Evolutionary conservation across 2,113 vertebrate species (phyloP).

Genomic region (Taurulus bubalis): DNA sequence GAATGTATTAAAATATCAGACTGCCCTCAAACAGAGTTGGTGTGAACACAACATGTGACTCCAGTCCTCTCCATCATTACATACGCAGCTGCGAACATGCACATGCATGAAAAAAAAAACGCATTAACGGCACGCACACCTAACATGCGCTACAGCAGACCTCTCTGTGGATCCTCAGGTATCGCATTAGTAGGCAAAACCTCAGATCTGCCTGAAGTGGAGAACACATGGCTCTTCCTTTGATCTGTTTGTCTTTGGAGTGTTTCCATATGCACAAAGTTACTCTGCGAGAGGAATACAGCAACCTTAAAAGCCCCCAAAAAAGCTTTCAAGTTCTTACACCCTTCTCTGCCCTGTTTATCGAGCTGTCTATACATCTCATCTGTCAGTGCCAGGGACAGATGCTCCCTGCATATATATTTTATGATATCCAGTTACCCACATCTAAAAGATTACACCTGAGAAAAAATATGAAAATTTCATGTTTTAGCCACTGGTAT

Average conservation of each 20-base stretch:
- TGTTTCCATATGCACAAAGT: constrained; percentile 60
- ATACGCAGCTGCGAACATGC: constrained; percentile 4
- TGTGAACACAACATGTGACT: constrained; percentile 34
- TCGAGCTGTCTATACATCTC: background rate
- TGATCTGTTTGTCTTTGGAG: constrained; percentile 66
- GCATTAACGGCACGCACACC: background rate
- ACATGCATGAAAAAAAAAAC: constrained; percentile 49
- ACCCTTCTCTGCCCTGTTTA: background rate
- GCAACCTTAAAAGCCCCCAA: constrained; percentile 29
- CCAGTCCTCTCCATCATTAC: constrained; percentile 16
- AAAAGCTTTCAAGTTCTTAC: constrained; percentile 2
- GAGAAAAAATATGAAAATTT: constrained; percentile 58
- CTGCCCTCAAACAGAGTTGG: constrained; percentile 7
- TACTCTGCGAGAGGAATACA: constrained; percentile 59
- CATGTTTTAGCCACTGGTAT: constrained; percentile 47
- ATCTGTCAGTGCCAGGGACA: background rate
- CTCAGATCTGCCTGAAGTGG: constrained; percentile 63
- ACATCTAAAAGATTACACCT: constrained; percentile 24
- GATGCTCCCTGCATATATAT: background rate
- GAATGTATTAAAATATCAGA: background rate
- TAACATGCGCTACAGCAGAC: background rate
- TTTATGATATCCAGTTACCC: background rate
- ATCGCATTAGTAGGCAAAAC: constrained; percentile 64
- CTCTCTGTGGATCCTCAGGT: constrained; percentile 69
- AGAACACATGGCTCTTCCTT: constrained; percentile 69